Evolutionary conservation across 2,113 vertebrate genomes (phyloP).

Genomic region (Gavia stellata): DNA sequence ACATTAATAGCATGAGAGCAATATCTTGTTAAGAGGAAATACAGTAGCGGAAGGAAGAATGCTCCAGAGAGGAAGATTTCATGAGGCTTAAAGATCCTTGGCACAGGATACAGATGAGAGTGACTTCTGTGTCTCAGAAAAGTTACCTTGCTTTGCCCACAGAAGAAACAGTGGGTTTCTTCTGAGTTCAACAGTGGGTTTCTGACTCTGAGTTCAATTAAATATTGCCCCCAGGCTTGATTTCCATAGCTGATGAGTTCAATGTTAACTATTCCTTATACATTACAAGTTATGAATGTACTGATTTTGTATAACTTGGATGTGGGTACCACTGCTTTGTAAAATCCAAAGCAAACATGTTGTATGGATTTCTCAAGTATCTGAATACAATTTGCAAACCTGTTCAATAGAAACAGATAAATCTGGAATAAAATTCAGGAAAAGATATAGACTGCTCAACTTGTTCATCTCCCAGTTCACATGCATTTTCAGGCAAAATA

Average conservation of each 20-base stretch:
- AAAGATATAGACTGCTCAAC: background rate
- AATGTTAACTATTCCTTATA: background rate
- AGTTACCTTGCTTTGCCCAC: background rate
- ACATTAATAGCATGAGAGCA: slow-evolving; percentile 14
- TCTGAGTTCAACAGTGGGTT: too few species aligned
- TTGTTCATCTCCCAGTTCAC: background rate
- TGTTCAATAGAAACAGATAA: background rate
- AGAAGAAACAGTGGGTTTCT: slow-evolving; percentile 25
- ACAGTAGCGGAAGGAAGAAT: slow-evolving; percentile 28
- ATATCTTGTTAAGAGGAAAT: slow-evolving; percentile 19
- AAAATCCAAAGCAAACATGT: background rate
- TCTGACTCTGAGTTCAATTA: slow-evolving; percentile 32
- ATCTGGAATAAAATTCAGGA: background rate
- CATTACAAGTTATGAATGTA: background rate
- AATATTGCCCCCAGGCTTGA: slow-evolving; percentile 10
- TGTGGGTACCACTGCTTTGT: background rate
- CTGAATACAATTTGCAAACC: background rate
- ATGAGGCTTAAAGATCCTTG: background rate
- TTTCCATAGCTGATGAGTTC: background rate
- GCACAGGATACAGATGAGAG: background rate
- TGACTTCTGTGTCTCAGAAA: background rate
- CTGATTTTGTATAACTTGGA: background rate
- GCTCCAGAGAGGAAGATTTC: background rate
- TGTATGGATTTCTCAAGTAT: background rate
- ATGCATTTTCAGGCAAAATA: slow-evolving; percentile 6